phyloP scores from a whole-genome alignment of 1,140 invertebrate genomes.

The Saccostrea echinata region DNA sequence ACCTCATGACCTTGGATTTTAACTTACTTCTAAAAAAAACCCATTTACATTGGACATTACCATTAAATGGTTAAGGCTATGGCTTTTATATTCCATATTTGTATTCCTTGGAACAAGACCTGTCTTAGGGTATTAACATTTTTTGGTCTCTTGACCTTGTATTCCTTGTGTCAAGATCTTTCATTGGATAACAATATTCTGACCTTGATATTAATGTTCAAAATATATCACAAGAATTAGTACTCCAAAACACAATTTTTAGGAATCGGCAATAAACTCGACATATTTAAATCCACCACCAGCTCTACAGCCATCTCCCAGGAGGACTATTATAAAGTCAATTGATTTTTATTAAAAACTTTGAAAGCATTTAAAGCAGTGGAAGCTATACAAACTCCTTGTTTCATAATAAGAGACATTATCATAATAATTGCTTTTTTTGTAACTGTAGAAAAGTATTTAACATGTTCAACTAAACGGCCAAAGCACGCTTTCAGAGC shows the following conservation, averaged over 20 bases:
- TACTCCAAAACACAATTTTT: neutral
- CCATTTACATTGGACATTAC: no score
- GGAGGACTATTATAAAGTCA: neutral
- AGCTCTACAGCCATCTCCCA: neutral
- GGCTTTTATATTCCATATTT: no score
- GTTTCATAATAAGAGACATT: neutral
- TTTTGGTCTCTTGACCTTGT: no score
- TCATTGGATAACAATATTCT: no score
- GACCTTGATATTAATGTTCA: no score
- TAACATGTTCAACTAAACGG: neutral
- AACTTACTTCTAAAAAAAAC: no score
- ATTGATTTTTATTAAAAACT: neutral
- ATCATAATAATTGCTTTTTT: neutral
- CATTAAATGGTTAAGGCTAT: no score
- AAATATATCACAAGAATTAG: no score
- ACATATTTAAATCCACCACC: neutral
- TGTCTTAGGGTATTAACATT: no score
- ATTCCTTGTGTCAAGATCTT: no score
- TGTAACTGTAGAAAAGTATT: neutral
- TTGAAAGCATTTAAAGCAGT: neutral
- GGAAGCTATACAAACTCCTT: neutral
- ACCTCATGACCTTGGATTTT: no score
- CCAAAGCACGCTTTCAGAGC: neutral
- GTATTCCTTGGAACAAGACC: no score
- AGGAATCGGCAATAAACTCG: neutral